Evolutionary conservation across 2,113 vertebrate species (phyloP), one percentile per base, ranked within the genome.

Genomic region (Microtus pennsylvanicus): DNA sequence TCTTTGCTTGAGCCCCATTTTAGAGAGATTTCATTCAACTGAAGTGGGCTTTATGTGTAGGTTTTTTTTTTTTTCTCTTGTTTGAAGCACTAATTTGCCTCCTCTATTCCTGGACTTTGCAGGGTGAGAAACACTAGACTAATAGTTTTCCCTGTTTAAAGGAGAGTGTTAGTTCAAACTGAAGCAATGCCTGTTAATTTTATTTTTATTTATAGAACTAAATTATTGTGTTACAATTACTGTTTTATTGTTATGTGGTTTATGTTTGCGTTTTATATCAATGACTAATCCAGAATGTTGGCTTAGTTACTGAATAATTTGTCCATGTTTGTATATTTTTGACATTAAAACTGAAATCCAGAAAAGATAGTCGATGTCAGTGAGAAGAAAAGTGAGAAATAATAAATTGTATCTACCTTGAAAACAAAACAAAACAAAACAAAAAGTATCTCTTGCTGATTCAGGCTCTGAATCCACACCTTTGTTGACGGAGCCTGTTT

Each of bases 361-460:
- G 58, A 96, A 58, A 58, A 14, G 26, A 77, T 45, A 47, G 38
- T 75, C 5, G 19, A 58, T 24, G 5, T 58, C 21, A 3, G 26
- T 58, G 78, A 58, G 35, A 24, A 30, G 52, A 55, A 81, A 58
- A 81, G 50, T 26, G 11, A 81, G 83, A 95, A 97, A 93, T 85
- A 95, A 95, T 97, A 97, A 97, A 94, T 92, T 95, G 80, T 74
- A 88, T 93, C 96, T 96, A 95, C 90, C 94, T 94, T 88, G 93
- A 10, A 58, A n/a, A 75, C 19, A 21, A 38, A 74, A 74, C 17
- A 47, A 47, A 47, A 50, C 47, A 74, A 33, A 70, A 69, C 67
- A 69, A 12, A 69, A 47, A 52, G 77, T 52, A 52, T 35, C 77
- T 33, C 19, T 63, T 83, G n/a, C 55, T 83, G 81, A 30, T 45